Base-by-base conservation (phyloP, 2,888 invertebrate genomes). In the Helleia helle region DNA sequence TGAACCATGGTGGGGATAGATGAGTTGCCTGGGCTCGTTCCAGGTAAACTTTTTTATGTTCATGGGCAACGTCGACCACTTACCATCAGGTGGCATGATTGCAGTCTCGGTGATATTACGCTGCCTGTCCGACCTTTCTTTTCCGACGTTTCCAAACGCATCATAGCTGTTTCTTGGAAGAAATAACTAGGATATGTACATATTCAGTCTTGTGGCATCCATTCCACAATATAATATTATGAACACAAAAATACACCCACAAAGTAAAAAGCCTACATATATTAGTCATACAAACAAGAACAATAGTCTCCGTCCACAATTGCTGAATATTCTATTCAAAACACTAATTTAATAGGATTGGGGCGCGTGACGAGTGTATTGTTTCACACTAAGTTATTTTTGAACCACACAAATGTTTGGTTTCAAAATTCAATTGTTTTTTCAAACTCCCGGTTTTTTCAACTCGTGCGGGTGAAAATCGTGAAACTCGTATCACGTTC, bases 311-410 rank as follows among this genome's bases (percentile, higher is more conserved):
- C 22, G 46, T 48, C 54, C 48, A 50, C 50, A 48, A 46, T 7
- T 5, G 22, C 22, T 49, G 36, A 52, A 49, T 52, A 47, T 48
- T 43, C 53, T 39, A 46, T 52, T 50, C 50, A 42, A 45, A 50
- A 40, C 49, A 51, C 57, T 59, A 56, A 61, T 61, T 64, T 61
- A 65, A 67, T 63, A 58, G 58, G 49, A 60, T 59, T 45, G 51
- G 46, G 50, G 51, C 51, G 49, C 49, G 57, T 62, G 62, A 62
- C 60, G 61, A 65, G 56, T 52, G 52, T 55, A 65, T 66, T 65
- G 64, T 64, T 57, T 54, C 41, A 46, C 44, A 41, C 43, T 56
- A 56, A 52, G 46, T 54, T 54, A 49, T 52, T 56, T 59, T 44
- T 29, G 31, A 41, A 37, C 34, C 44, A 41, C 41, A 45, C 26